Evolutionary conservation across 2,113 vertebrate genomes (phyloP).

Genomic region (Neogale vison): DNA sequence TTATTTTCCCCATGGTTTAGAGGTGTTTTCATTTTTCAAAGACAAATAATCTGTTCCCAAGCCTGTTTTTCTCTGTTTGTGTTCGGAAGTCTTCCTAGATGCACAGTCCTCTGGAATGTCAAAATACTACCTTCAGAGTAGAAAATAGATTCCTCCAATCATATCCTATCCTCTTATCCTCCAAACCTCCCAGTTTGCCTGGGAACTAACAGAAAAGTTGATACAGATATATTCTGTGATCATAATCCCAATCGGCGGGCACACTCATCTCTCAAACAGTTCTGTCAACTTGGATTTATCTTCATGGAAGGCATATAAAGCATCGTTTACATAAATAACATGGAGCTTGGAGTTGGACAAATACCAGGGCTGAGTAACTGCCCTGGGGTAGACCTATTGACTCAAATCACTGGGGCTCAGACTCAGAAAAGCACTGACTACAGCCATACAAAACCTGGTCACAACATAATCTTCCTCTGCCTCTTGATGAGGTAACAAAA

Average conservation of each 20-base stretch:
- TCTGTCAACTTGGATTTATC: conserved; percentile 25
- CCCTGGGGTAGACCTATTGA: conserved; percentile 53
- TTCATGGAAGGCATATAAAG: conserved; percentile 37
- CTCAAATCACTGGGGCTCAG: conserved; percentile 63
- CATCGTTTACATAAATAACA: conserved; percentile 65
- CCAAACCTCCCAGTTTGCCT: conserved; percentile 37
- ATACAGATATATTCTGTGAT: background rate
- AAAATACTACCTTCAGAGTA: conserved; percentile 3
- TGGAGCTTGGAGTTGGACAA: background rate
- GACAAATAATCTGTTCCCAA: background rate
- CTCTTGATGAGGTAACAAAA: conserved; percentile 72
- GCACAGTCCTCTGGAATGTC: conserved; percentile 26
- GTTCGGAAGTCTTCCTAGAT: conserved; percentile 9
- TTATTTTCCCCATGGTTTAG: background rate
- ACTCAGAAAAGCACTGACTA: conserved; percentile 65
- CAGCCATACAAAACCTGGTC: conserved; percentile 53
- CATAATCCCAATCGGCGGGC: conserved; percentile 43
- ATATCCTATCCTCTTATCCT: conserved; percentile 30
- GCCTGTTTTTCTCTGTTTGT: conserved; percentile 17
- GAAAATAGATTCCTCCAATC: conserved; percentile 48
- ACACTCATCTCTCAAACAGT: conserved; percentile 29
- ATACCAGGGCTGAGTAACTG: conserved; percentile 65
- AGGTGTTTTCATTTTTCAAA: conserved; percentile 28
- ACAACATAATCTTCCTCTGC: conserved; percentile 57
- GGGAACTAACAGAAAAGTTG: background rate